Base-by-base conservation (phyloP, 2,113 vertebrate genomes). In the Pseudopipra pipra region DNA sequence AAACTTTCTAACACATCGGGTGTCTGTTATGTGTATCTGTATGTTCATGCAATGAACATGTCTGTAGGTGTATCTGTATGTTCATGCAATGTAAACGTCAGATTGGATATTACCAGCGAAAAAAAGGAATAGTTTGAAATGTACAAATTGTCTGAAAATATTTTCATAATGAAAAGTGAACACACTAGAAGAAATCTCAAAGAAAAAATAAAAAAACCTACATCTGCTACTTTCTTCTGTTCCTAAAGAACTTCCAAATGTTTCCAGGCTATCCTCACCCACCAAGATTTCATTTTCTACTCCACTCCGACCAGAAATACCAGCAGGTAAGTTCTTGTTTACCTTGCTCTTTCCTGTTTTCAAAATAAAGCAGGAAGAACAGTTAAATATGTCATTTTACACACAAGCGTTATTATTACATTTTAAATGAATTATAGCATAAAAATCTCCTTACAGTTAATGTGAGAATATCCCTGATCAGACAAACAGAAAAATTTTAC, bases 341-440 rank as follows among this genome's bases (percentile, higher is more conserved):
- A 94, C 95, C 92, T 98, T 99, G 83, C 89, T 97, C 98, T 99
- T 99, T 96, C 99, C 99, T 99, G 43, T 97, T 96, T 93, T 85
- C 91, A 96, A 90, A 79, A 94, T 44, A 89, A 96, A 49, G 51
- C n/a, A 93, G 1, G 9, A 85, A 80, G 15, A 93, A 74, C 17
- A 9, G 66, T 89, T 92, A 92, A 61, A 33, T 23, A 49, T 31
- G 19, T 39, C 1, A 46, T 61, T 90, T 90, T 67, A 63, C 62
- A 78, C 4, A 47, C 17, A 67, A 37, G 25, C 9, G n/a, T 12
- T 27, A 65, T 56, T 31, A 82, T 14, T 52, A 41, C 5, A 44
- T 65, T 92, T 85, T 35, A 90, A 71, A 85, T 11, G 2, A 90
- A 87, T 8, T 14, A 28, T 4, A 75, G 25, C 37, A 39, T 37